phyloP scores from a whole-genome alignment of 1,140 invertebrate genomes.

The Bombus haemorrhoidalis region DNA sequence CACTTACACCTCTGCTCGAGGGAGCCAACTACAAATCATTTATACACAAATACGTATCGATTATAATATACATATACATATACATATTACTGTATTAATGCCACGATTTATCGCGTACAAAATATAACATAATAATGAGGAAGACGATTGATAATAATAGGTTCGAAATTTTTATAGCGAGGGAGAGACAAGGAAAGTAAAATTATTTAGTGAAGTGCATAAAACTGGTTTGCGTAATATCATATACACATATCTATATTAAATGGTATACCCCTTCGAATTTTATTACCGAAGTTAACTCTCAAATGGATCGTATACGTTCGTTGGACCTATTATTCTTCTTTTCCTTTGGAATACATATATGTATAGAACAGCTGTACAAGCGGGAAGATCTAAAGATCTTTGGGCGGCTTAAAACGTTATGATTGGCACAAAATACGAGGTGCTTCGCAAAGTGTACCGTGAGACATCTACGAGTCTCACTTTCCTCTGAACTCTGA shows the following conservation, averaged over 20 bases:
- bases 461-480: background rate
- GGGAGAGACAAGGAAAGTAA: background rate
- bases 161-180: background rate
- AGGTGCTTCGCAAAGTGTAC: background rate
- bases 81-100: conserved; percentile 2
- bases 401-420: conserved; percentile 6
- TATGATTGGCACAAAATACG: conserved; percentile 44
- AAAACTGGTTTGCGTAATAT: background rate
- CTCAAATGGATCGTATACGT: conserved; percentile 41
- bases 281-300: conserved; percentile 3
- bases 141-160: conserved; percentile 52
- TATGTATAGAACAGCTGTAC: background rate
- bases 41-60: background rate
- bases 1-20: conserved; percentile 10
- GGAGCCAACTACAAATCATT: conserved; percentile 20
- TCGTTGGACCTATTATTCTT: conserved; percentile 33
- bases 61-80: background rate
- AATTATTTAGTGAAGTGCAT: background rate
- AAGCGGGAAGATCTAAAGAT: background rate
- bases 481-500: too few relatives aligned
- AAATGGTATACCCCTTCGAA: background rate
- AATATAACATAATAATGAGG: conserved; percentile 36
- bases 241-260: background rate
- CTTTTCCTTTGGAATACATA: background rate
- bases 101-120: background rate